phyloP scores from a whole-genome alignment of 2,888 invertebrate species.

The Caenorhabditis doughertyi region DNA sequence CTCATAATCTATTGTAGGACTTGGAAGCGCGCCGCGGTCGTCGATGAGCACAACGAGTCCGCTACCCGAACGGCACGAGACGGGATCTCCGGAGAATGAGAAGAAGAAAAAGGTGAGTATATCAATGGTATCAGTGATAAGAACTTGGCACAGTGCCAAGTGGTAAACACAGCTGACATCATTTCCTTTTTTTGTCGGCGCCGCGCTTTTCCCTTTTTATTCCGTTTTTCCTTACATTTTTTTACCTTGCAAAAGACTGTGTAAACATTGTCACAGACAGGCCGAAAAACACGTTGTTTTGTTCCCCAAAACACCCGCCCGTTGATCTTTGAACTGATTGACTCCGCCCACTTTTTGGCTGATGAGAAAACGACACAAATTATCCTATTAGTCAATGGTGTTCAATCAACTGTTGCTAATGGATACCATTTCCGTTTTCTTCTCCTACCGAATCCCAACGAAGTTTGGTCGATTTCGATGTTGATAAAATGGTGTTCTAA shows the following conservation, averaged over 20 bases:
- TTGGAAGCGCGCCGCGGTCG: constrained; percentile 15
- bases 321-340: constrained; percentile 18
- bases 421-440: constrained; percentile 1
- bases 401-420: constrained; percentile 43
- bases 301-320: background rate
- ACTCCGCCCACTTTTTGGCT: constrained; percentile 20
- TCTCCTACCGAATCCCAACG: background rate
- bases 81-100: constrained; percentile 50
- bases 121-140: background rate
- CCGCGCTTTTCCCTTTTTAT: background rate
- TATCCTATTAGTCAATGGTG: constrained; percentile 20
- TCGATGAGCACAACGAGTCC: constrained; percentile 31
- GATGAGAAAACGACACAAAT: background rate
- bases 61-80: constrained; percentile 15
- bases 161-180: constrained; percentile 15
- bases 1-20: constrained; percentile 12
- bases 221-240: background rate
- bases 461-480: constrained; percentile 45
- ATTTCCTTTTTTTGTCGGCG: constrained; percentile 11
- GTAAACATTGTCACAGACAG: too few relatives aligned
- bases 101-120: constrained; percentile 49
- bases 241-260: too few relatives aligned
- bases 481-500: constrained; percentile 13
- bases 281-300: constrained; percentile 41
- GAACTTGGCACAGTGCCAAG: constrained; percentile 21